A percentile compares a stretch with the other conserved stretches of the same genome.
Conservation (phyloP, 1,140 invertebrate genomes). For the Drosophila biarmipes region DNA sequence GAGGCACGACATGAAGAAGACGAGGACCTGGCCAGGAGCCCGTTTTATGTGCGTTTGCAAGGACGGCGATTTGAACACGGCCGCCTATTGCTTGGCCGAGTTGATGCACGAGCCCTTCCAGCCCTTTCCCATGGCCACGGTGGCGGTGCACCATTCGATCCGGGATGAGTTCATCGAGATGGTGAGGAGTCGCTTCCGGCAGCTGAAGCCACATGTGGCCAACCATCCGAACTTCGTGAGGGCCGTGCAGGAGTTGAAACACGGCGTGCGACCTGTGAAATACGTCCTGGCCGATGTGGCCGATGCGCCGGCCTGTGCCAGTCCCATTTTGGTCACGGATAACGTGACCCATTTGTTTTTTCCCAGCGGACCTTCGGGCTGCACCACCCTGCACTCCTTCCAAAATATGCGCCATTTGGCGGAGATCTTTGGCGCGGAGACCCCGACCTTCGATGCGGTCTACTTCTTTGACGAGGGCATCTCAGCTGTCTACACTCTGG, state of each 20-base stretch:
- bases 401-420: slow-evolving; percentile 18
- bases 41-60: slow-evolving; percentile 60
- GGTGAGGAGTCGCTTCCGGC: slow-evolving; percentile 47
- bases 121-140: slow-evolving; percentile 47
- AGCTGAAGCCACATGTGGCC: slow-evolving; percentile 61
- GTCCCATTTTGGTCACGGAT: slow-evolving; percentile 57
- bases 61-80: slow-evolving; percentile 50
- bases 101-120: slow-evolving; percentile 65
- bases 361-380: slow-evolving; percentile 47
- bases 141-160: slow-evolving; percentile 51
- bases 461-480: slow-evolving; percentile 58
- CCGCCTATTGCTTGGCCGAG: slow-evolving; percentile 48
- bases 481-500: slow-evolving; percentile 34
- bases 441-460: slow-evolving; percentile 37
- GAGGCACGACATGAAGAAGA: slow-evolving; percentile 2
- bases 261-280: slow-evolving; percentile 14
- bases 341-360: slow-evolving; percentile 53
- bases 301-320: slow-evolving; percentile 57
- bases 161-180: slow-evolving; percentile 54
- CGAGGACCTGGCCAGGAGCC: slow-evolving; percentile 40
- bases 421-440: slow-evolving; percentile 20
- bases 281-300: slow-evolving; percentile 45
- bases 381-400: slow-evolving; percentile 50
- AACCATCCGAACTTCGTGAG: slow-evolving; percentile 53
- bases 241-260: slow-evolving; percentile 12